Conservation (phyloP, 2,113 vertebrate species). For the Illadopsis cleaveri region DNA sequence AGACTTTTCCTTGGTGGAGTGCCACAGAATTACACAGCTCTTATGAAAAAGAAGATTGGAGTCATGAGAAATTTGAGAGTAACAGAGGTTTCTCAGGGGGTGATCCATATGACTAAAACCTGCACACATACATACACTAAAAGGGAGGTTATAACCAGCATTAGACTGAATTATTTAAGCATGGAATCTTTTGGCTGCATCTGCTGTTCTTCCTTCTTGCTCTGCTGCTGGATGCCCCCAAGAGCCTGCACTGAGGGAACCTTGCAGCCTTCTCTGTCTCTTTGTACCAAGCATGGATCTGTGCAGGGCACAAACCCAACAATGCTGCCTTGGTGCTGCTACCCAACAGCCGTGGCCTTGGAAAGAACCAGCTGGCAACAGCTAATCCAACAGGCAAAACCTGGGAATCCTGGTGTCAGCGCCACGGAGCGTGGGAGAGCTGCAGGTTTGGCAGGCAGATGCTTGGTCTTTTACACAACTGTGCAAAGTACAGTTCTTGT, state of each 20-base stretch:
- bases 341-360: background rate
- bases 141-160: background rate
- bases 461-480: slow-evolving; percentile 5
- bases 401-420: background rate
- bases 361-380: background rate
- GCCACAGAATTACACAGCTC: background rate
- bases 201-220: background rate
- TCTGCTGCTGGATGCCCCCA: background rate
- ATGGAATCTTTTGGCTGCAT: background rate
- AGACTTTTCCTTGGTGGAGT: background rate
- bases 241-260: background rate
- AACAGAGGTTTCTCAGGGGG: background rate
- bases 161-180: background rate
- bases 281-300: background rate
- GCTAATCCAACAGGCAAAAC: background rate
- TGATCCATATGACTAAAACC: background rate
- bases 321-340: background rate
- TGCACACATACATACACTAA: background rate
- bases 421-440: background rate
- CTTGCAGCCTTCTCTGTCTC: background rate
- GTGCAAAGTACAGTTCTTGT: slow-evolving; percentile 53
- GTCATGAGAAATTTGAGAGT: background rate
- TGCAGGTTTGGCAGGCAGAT: background rate
- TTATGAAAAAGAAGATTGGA: background rate
- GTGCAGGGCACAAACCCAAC: background rate